Percentiles rank a stretch among this genome's conserved stretches.
Conservation (phyloP, 2,113 vertebrate species). For the Cryptomyrus ogoouensis region DNA sequence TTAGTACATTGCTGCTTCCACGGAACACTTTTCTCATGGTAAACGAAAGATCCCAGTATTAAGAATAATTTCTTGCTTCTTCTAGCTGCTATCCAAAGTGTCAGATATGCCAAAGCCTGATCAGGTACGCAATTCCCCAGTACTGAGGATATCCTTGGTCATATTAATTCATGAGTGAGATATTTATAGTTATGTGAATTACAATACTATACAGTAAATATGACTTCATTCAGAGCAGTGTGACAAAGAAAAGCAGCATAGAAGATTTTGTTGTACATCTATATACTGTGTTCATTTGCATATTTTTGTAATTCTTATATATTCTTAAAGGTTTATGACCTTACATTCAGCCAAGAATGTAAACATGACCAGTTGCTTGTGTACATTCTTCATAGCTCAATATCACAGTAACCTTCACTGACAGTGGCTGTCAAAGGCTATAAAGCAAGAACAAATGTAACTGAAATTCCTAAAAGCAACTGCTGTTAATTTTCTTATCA, state of each 20-base stretch:
- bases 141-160: not conserved
- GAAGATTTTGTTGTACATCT: not conserved
- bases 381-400: not conserved
- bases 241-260: not conserved
- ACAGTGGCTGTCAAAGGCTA: not conserved
- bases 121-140: slow-evolving; percentile 66
- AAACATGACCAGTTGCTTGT: not conserved
- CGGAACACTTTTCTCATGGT: not conserved
- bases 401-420: not conserved
- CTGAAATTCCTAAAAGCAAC: not conserved
- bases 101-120: slow-evolving; percentile 86
- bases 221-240: not conserved
- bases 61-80: slow-evolving; percentile 40
- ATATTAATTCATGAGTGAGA: not conserved
- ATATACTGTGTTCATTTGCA: not conserved
- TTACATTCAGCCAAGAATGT: not conserved
- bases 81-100: slow-evolving; percentile 78
- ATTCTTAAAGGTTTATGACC: not conserved
- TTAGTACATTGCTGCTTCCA: not conserved
- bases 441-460: not conserved
- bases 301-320: not conserved
- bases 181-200: not conserved
- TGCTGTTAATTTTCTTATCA: not conserved
- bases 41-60: not conserved
- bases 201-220: not conserved